These are phyloP conservation scores for Zosterops pallidus DNA, from an alignment of 2,113 vertebrate species.

Conservation along the genomic window DNA sequence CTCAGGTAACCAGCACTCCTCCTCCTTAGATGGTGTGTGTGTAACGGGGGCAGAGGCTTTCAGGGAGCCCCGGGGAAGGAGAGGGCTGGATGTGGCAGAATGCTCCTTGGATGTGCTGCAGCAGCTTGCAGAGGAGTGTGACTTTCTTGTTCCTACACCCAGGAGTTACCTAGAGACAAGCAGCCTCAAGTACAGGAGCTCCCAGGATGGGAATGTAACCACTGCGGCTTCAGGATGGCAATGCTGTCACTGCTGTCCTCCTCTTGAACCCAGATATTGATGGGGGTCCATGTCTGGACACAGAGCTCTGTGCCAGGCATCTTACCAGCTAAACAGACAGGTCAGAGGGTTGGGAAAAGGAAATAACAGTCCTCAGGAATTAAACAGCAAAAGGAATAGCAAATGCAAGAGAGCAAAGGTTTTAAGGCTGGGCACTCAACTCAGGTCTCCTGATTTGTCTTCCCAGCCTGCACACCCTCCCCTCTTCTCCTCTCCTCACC, in stretches of 20 bases:
- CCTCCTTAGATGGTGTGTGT: fast-evolving
- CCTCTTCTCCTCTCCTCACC: background rate
- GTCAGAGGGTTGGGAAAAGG: background rate
- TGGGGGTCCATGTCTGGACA: background rate
- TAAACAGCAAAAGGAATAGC: background rate
- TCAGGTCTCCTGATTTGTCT: background rate
- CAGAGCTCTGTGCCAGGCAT: background rate
- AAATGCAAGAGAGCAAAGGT: background rate
- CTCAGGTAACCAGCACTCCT: background rate
- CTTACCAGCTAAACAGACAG: background rate
- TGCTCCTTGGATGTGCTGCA: background rate
- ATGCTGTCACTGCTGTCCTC: background rate
- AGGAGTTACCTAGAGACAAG: slow-evolving; percentile 10
- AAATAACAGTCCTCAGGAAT: background rate
- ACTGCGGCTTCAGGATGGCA: background rate
- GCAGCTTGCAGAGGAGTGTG: background rate
- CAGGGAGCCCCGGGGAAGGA: fast-evolving
- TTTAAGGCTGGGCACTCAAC: background rate
- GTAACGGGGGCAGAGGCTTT: fast-evolving
- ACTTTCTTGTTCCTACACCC: background rate
- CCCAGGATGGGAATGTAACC: background rate
- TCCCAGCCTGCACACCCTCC: background rate
- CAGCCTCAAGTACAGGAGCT: background rate
- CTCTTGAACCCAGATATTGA: background rate
- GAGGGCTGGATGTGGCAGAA: background rate